A percentile compares a stretch with the other conserved stretches of the same genome.
Evolutionary conservation across 1,140 invertebrate genomes (phyloP).

Genomic region (Ips typographus): DNA sequence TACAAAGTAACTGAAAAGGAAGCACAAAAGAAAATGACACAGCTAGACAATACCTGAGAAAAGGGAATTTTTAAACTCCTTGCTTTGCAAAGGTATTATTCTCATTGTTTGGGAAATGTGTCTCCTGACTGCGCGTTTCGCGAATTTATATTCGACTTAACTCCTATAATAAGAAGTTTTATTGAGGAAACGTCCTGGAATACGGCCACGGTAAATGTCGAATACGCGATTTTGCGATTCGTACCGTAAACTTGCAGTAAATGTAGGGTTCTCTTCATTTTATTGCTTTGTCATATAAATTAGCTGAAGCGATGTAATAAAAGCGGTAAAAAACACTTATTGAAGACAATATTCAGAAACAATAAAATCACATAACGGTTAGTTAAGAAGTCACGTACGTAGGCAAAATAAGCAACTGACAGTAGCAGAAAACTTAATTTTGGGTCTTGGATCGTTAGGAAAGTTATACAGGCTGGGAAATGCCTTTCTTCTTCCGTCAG

Average conservation of each 20-base stretch:
- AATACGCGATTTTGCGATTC: not conserved
- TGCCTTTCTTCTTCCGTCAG: not conserved
- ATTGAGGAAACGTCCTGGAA: conserved; percentile 5
- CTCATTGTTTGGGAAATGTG: conserved; percentile 3
- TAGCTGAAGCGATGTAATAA: not conserved
- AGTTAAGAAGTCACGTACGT: not conserved
- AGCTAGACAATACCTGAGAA: too few relatives aligned
- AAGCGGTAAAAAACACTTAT: not conserved
- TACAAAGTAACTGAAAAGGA: too few relatives aligned
- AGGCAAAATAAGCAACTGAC: not conserved
- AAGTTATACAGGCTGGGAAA: not conserved
- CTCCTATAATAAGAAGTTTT: conserved; percentile 5
- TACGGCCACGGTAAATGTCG: conserved; percentile 1
- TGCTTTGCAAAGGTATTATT: not conserved
- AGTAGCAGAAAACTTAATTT: not conserved
- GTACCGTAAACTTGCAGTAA: not conserved
- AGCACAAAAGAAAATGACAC: too few relatives aligned
- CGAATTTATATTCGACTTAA: conserved; percentile 4
- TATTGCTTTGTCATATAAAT: not conserved
- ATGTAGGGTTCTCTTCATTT: not conserved
- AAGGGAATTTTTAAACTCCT: too few relatives aligned
- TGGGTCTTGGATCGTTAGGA: not conserved
- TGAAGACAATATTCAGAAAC: not conserved
- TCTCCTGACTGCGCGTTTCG: conserved; percentile 3
- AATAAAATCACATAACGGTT: not conserved